These are phyloP conservation scores for Brenthis hecate DNA, from an alignment of 2,888 invertebrate species.

Conservation along the genomic window DNA sequence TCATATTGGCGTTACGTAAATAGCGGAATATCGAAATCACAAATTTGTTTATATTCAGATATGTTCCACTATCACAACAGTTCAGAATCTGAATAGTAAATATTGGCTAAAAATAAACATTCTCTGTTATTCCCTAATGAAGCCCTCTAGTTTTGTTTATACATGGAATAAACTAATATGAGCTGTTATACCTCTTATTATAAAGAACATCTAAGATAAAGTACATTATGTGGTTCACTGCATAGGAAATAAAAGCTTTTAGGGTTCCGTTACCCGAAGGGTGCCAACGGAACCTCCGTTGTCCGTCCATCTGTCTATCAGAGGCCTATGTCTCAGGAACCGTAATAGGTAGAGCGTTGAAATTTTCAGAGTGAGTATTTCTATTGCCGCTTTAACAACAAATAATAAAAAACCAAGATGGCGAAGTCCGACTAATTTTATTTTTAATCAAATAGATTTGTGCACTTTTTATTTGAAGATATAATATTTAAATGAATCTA, in stretches of 20 bases:
- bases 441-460: no score
- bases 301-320: no score
- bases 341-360: no score
- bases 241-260: no score
- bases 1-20: conserved; percentile 19
- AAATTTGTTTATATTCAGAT: conserved; percentile 21
- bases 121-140: background rate
- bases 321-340: no score
- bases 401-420: no score
- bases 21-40: conserved; percentile 20
- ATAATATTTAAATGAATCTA: background rate
- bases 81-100: conserved; percentile 13
- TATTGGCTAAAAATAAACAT: conserved; percentile 1
- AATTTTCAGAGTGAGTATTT: no score
- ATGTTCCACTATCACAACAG: conserved; percentile 11
- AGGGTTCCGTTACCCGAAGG: no score
- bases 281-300: no score
- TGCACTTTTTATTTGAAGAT: background rate
- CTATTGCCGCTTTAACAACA: no score
- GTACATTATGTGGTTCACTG: background rate
- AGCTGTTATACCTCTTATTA: background rate
- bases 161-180: background rate
- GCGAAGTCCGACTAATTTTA: no score
- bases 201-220: background rate
- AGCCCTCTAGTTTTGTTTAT: background rate